Conservation (phyloP, 2,113 vertebrate species). For the Siniperca knerii region DNA sequence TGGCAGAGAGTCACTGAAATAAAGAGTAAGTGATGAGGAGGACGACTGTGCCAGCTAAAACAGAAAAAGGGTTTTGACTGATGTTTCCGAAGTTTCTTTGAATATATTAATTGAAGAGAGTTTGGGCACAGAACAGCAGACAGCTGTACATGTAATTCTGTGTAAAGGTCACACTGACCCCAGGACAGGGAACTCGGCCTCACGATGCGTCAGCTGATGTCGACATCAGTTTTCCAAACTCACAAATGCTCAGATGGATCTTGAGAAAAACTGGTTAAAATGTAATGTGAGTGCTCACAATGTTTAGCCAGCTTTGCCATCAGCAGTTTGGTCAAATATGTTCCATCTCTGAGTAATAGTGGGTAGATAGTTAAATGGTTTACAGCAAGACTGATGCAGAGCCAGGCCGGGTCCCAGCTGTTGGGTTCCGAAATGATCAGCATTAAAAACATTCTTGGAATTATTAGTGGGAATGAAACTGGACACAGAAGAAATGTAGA, state of each 20-base stretch:
- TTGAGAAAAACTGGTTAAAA: background rate
- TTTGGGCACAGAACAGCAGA: background rate
- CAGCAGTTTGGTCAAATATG: background rate
- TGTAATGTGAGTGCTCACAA: background rate
- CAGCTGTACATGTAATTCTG: background rate
- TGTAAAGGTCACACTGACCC: constrained; percentile 29
- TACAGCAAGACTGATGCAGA: background rate
- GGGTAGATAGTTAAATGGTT: too few relatives aligned
- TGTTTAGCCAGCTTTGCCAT: background rate
- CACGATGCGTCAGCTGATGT: background rate
- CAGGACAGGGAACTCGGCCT: background rate
- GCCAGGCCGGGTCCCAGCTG: constrained; percentile 34
- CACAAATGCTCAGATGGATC: background rate
- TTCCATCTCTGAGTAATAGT: background rate
- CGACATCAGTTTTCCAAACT: background rate
- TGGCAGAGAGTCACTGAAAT: background rate
- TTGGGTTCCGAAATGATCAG: background rate
- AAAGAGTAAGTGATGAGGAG: background rate
- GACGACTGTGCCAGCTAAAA: background rate
- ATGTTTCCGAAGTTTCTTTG: background rate
- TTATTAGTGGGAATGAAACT: background rate
- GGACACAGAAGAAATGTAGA: background rate
- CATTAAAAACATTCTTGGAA: constrained; percentile 18
- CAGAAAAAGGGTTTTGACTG: background rate
- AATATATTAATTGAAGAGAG: background rate